Base-by-base conservation (phyloP, 2,888 invertebrate species). In the Nomada fucata region DNA sequence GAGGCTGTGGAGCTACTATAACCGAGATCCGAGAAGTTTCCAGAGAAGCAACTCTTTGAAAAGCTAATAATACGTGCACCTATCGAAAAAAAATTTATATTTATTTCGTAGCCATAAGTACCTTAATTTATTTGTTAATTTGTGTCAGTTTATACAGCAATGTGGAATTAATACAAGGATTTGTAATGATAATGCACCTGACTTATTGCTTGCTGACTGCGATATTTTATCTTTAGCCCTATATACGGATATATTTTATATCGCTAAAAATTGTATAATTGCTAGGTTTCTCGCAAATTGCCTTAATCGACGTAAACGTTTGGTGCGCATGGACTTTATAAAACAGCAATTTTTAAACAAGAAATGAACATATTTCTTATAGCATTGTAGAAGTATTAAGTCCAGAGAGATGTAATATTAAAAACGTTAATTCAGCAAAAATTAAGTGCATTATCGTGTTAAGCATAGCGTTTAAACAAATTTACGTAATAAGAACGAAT, bases 1-100 rank as follows among this genome's bases (percentile, higher is more conserved):
- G 86, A 91, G 90, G 86, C 90, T 94, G 65, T 94, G 93, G 93
- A 93, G 88, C 88, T 92, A 91, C 91, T 90, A 85, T 91, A 93
- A 91, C 87, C 90, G 90, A 90, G 92, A 93, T 86, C 88, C 83
- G 85, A 84, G 91, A 86, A 91, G 89, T 84, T 93, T 93, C 90
- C 93, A 93, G 86, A 91, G 93, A 90, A 93, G 93, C 91, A 93
- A 91, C 89, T 93, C 93, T 63, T 89, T 93, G 86, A 93, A 92
- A 90, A 92, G 92, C 87, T 93, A 92, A 91, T 93, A 92, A 91
- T 88, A 88, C 53, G 77, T 68, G 60, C 61, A 70, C 52, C 59
- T 68, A 44, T 59, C 60, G 64, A 20, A 73, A 65, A 29, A 79
- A 81, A 84, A 23, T 23, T 88, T 88, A 83, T 88, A 90, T 90